These are phyloP conservation scores for Zaprionus taronus DNA, from an alignment of 1,140 invertebrate species.

Conservation along the genomic window DNA sequence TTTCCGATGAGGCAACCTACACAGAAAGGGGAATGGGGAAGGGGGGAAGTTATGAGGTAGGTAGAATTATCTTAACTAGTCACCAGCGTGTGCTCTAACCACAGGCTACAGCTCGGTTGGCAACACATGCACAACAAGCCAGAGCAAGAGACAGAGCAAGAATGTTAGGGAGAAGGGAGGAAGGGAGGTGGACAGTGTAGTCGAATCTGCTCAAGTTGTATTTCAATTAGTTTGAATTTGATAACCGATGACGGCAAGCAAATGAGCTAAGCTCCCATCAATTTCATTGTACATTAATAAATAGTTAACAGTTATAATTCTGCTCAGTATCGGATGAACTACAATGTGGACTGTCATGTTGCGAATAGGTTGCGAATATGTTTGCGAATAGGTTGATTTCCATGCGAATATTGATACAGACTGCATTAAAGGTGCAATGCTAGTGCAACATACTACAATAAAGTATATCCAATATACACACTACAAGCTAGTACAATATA, in stretches of 20 bases:
- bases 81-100: constrained; percentile 13
- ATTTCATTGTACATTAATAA: constrained; percentile 1
- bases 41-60: too few relatives aligned
- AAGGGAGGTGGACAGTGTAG: not conserved
- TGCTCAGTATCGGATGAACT: not conserved
- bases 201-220: constrained; percentile 7
- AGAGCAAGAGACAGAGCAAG: not conserved
- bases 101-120: constrained; percentile 4
- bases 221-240: constrained; percentile 35
- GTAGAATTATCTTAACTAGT: constrained; percentile 20
- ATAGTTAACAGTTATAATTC: constrained; percentile 1
- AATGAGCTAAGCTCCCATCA: not conserved
- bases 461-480: too few relatives aligned
- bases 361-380: not conserved
- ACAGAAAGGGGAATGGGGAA: too few relatives aligned
- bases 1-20: not conserved
- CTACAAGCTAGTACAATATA: too few relatives aligned
- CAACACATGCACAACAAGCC: not conserved
- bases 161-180: not conserved
- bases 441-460: too few relatives aligned
- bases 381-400: too few relatives aligned
- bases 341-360: not conserved
- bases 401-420: not conserved
- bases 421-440: not conserved
- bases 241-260: not conserved